phyloP scores from a whole-genome alignment of 2,113 vertebrate genomes.

The Micromys minutus region DNA sequence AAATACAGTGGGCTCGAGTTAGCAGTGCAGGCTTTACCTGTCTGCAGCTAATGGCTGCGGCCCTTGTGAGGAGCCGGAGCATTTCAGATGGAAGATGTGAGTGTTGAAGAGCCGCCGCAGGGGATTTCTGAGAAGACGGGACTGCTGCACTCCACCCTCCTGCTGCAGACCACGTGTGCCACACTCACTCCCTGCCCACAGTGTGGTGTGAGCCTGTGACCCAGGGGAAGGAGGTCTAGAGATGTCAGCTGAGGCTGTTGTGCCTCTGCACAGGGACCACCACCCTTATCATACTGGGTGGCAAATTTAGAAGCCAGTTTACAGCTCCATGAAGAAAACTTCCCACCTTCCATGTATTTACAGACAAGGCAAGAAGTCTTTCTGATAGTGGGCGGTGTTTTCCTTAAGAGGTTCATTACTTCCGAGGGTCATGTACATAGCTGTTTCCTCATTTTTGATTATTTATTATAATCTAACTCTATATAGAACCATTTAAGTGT shows the following conservation, averaged over 20 bases:
- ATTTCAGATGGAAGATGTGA: accelerated
- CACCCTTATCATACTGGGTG: accelerated
- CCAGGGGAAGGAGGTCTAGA: background rate
- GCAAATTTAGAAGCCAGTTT: accelerated
- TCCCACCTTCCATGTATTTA: background rate
- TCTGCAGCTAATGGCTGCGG: background rate
- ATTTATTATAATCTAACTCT: background rate
- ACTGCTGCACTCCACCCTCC: background rate
- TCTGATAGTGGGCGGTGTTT: accelerated
- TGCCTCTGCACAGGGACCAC: accelerated
- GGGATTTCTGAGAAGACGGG: background rate
- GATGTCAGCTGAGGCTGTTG: accelerated
- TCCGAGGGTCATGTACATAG: background rate
- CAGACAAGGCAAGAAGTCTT: background rate
- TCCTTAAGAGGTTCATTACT: background rate
- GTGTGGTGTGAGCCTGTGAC: background rate
- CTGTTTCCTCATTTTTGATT: background rate
- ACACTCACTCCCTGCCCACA: background rate
- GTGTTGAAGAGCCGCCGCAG: background rate
- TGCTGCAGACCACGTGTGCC: accelerated
- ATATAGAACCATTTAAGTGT: too few relatives aligned
- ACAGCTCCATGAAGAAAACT: accelerated
- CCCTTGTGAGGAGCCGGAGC: accelerated
- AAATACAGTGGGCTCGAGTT: too few relatives aligned
- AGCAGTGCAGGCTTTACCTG: accelerated